phyloP scores from a whole-genome alignment of 1,140 invertebrate genomes.

The Danaus plexippus region DNA sequence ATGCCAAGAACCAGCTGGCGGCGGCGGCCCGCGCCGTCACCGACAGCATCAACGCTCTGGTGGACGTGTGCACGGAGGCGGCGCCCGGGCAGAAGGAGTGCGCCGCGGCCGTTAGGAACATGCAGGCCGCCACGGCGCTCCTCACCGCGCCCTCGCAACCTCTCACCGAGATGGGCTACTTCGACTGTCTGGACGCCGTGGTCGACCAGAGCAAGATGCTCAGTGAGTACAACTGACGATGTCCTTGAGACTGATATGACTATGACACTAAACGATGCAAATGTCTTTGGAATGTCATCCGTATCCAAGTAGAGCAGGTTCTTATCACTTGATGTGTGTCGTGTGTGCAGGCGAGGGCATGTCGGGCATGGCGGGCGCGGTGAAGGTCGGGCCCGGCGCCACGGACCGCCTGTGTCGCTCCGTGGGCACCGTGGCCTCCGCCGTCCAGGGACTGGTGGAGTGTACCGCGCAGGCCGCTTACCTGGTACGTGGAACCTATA shows the following conservation, averaged over 20 bases:
- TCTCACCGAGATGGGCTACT: slow-evolving; percentile 91
- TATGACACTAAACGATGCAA: slow-evolving; percentile 25
- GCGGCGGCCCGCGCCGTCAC: slow-evolving; percentile 90
- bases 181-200: slow-evolving; percentile 93
- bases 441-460: slow-evolving; percentile 95
- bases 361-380: slow-evolving; percentile 94
- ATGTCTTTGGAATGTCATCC: slow-evolving; percentile 2
- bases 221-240: slow-evolving; percentile 66
- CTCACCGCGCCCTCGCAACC: slow-evolving; percentile 91
- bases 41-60: slow-evolving; percentile 87
- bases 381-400: slow-evolving; percentile 88
- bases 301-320: no score
- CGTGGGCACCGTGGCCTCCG: slow-evolving; percentile 86
- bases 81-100: slow-evolving; percentile 96
- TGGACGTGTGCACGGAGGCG: slow-evolving; percentile 86
- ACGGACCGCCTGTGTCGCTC: slow-evolving; percentile 90
- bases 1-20: slow-evolving; percentile 90
- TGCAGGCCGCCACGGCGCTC: slow-evolving; percentile 86
- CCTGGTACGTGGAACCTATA: slow-evolving; percentile 73
- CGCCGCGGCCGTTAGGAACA: slow-evolving; percentile 95
- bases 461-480: slow-evolving; percentile 95
- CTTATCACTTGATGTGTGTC: no score
- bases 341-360: slow-evolving; percentile 82
- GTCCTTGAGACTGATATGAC: no score
- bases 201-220: slow-evolving; percentile 93